phyloP scores from a whole-genome alignment of 2,113 vertebrate genomes.

The Neogobius melanostomus region DNA sequence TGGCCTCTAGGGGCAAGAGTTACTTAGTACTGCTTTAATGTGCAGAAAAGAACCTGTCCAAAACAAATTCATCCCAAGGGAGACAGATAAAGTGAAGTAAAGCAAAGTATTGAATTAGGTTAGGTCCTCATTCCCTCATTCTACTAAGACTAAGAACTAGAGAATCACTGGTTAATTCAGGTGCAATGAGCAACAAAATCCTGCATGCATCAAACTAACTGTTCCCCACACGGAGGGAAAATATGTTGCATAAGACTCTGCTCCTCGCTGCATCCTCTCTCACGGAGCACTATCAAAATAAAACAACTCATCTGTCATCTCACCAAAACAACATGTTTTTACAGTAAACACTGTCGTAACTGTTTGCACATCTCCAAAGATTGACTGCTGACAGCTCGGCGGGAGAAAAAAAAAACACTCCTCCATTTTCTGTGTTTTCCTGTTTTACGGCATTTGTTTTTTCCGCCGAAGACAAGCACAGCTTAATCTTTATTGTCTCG shows the following conservation, averaged over 20 bases:
- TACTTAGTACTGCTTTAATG: too few species aligned
- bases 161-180: not conserved
- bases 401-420: not conserved
- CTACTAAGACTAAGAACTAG: not conserved
- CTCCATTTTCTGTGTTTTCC: not conserved
- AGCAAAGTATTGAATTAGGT: not conserved
- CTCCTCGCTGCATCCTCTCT: conserved; percentile 30
- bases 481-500: conserved; percentile 49
- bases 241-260: conserved; percentile 62
- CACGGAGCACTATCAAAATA: conserved; percentile 49
- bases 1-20: too few species aligned
- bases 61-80: too few species aligned
- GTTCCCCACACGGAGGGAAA: conserved; percentile 20
- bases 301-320: conserved; percentile 43
- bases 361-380: conserved; percentile 12
- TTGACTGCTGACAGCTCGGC: conserved; percentile 14
- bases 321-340: conserved; percentile 31
- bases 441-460: not conserved
- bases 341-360: conserved; percentile 17
- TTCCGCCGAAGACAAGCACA: conserved; percentile 17
- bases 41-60: too few species aligned
- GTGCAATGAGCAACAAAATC: not conserved
- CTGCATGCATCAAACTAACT: not conserved
- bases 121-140: too few species aligned
- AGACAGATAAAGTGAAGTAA: too few species aligned